phyloP scores from a whole-genome alignment of 2,797 vertebrate species.

The Chelmon rostratus region DNA sequence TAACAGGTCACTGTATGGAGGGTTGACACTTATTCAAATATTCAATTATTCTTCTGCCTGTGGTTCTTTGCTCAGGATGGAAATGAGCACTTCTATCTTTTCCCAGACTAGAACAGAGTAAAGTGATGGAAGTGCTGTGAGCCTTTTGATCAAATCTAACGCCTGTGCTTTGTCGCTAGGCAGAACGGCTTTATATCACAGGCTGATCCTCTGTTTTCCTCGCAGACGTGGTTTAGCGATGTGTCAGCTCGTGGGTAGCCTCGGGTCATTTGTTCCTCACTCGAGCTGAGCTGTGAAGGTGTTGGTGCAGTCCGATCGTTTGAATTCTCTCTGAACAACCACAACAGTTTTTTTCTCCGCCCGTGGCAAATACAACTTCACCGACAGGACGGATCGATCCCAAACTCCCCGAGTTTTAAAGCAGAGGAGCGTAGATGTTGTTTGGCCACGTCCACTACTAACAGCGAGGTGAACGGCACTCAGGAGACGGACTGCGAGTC shows the following conservation, averaged over 20 bases:
- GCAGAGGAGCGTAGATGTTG: slow-evolving; percentile 34
- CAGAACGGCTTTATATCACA: neutral
- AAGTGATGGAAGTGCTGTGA: neutral
- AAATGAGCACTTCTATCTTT: neutral
- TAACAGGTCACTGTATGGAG: neutral
- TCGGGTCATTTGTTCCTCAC: slow-evolving; percentile 45
- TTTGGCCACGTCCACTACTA: slow-evolving; percentile 41
- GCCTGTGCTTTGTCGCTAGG: neutral
- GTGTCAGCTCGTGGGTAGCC: slow-evolving; percentile 46
- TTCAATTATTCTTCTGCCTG: neutral
- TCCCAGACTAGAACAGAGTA: neutral
- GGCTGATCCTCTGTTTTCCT: slow-evolving; percentile 1
- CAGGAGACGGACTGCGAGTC: slow-evolving; percentile 35
- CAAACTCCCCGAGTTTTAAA: slow-evolving; percentile 31
- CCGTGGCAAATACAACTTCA: slow-evolving; percentile 38
- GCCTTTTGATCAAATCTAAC: neutral
- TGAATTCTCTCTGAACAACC: slow-evolving; percentile 34
- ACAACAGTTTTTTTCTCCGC: slow-evolving; percentile 16
- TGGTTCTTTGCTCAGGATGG: neutral
- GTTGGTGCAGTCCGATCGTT: slow-evolving; percentile 26
- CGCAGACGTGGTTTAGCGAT: slow-evolving; percentile 11
- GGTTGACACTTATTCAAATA: slow-evolving; percentile 3
- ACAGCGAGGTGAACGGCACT: slow-evolving; percentile 27
- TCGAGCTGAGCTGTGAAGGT: slow-evolving; percentile 36
- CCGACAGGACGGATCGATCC: slow-evolving; percentile 43